Conservation (phyloP, 2,888 invertebrate species). For the Hirtodrosophila trivittata region DNA sequence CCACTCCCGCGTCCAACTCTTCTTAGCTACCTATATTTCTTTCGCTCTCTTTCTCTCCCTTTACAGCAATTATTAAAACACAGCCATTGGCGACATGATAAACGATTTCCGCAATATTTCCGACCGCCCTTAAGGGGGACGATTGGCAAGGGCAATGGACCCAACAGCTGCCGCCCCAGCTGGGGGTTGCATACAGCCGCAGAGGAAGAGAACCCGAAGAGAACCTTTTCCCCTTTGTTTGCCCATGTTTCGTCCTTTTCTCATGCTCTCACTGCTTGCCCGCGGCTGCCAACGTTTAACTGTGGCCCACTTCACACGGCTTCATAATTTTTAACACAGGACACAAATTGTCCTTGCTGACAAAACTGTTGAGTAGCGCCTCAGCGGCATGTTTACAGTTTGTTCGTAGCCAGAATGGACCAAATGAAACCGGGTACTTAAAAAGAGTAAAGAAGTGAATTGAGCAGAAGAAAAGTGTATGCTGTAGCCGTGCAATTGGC, state of each 20-base stretch:
- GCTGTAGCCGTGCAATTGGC: conserved; percentile 8
- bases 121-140: conserved; percentile 34
- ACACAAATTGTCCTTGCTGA: conserved; percentile 60
- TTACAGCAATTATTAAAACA: conserved; percentile 75
- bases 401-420: conserved; percentile 25
- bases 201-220: not conserved
- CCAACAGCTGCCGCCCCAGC: conserved; percentile 43
- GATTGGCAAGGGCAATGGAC: conserved; percentile 57
- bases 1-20: not conserved
- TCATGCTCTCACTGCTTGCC: conserved; percentile 3
- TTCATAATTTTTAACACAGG: conserved; percentile 58
- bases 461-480: conserved; percentile 14
- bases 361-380: conserved; percentile 28
- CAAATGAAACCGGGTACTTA: not conserved
- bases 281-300: conserved; percentile 45
- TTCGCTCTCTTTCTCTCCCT: not conserved
- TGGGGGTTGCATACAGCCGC: conserved; percentile 33
- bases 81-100: conserved; percentile 80
- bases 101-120: conserved; percentile 80
- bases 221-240: conserved; percentile 16
- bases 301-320: conserved; percentile 59
- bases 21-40: not conserved
- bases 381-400: conserved; percentile 52
- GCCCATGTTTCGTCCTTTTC: conserved; percentile 1
- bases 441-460: conserved; percentile 7